phyloP scores from a whole-genome alignment of 2,797 vertebrate species.

The Labeo calbasu region DNA sequence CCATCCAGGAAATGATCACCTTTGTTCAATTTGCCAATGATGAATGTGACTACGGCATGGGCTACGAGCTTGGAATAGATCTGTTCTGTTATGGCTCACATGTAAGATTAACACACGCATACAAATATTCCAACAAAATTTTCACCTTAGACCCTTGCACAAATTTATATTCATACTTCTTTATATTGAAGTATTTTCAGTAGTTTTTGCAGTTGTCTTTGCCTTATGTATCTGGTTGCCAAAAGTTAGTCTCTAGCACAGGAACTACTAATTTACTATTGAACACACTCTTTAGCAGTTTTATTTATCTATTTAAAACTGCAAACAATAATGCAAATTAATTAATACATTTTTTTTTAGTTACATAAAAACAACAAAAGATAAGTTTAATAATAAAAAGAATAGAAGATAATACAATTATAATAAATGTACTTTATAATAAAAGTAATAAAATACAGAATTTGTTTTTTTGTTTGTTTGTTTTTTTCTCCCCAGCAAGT shows the following conservation, averaged over 20 bases:
- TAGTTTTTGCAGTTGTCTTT: neutral
- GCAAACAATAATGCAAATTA: neutral
- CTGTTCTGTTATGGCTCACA: slow-evolving; percentile 95
- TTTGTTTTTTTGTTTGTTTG: no score
- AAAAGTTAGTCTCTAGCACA: neutral
- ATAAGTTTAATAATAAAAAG: neutral
- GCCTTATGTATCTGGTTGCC: neutral
- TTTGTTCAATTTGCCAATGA: slow-evolving; percentile 98
- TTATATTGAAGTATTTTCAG: neutral
- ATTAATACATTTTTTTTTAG: neutral
- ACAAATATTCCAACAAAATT: neutral
- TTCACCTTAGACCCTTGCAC: neutral
- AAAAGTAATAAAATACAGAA: neutral
- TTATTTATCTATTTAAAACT: neutral
- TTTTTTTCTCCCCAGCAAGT: neutral
- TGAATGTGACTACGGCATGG: slow-evolving; percentile 98
- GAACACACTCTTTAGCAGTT: neutral
- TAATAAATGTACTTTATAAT: no score
- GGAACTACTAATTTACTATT: neutral
- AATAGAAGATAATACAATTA: neutral
- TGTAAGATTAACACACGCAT: slow-evolving; percentile 78
- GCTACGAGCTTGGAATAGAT: slow-evolving; percentile 92
- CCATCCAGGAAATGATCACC: slow-evolving; percentile 94
- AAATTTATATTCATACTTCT: no score
- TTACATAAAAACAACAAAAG: neutral